A percentile compares a stretch with the other conserved stretches of the same genome.
Conservation (phyloP, 2,888 invertebrate species). For the Metellina segmentata region DNA sequence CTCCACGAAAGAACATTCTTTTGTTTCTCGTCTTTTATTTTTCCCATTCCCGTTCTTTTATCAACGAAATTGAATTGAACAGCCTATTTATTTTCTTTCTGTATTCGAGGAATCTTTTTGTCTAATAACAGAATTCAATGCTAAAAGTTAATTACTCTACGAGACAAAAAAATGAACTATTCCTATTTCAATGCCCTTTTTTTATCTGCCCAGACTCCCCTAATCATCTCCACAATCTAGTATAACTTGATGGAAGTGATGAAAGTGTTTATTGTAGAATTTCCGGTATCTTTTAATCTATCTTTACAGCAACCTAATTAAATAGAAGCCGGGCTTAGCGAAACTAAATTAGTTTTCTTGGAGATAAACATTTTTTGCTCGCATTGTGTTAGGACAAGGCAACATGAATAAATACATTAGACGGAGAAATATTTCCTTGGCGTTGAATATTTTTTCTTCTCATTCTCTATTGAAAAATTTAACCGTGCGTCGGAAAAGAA, state of each 20-base stretch:
- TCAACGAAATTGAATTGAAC: neutral
- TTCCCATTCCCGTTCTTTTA: neutral
- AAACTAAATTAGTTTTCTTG: slow-evolving; percentile 60
- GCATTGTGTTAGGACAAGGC: slow-evolving; percentile 34
- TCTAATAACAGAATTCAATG: slow-evolving; percentile 18
- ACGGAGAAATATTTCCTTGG: slow-evolving; percentile 19
- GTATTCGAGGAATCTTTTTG: neutral
- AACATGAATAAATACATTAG: neutral
- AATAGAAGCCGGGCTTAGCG: slow-evolving; percentile 43
- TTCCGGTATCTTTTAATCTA: slow-evolving; percentile 55
- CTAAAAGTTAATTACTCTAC: slow-evolving; percentile 40
- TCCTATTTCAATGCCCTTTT: slow-evolving; percentile 8
- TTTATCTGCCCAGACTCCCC: neutral
- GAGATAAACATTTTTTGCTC: slow-evolving; percentile 56
- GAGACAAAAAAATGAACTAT: neutral
- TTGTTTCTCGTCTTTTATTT: neutral
- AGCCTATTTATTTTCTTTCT: neutral
- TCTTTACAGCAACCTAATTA: slow-evolving; percentile 63
- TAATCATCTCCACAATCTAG: slow-evolving; percentile 59
- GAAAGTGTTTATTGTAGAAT: slow-evolving; percentile 60
- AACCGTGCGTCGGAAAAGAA: slow-evolving; percentile 25
- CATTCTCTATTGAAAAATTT: slow-evolving; percentile 16
- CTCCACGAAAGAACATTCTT: neutral
- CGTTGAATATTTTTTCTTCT: neutral
- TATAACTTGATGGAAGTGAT: slow-evolving; percentile 10